Evolutionary conservation across 2,888 invertebrate genomes (phyloP), one percentile per base, ranked within the genome.

Genomic region (Electrophaes corylata): DNA sequence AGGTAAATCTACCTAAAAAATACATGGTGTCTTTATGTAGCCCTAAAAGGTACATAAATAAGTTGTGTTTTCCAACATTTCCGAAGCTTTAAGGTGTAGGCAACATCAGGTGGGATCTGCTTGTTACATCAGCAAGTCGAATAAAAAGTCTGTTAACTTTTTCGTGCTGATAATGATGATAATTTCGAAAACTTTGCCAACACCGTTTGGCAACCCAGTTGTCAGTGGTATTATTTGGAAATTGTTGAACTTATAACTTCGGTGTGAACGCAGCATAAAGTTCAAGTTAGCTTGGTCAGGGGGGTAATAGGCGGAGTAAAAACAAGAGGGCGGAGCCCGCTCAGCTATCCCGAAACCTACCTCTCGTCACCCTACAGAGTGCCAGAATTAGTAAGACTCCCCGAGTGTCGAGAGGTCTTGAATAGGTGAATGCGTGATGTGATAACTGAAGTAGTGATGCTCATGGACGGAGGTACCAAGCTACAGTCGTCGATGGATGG

Each of bases 391-490:
- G 53, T 57, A 26, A 33, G 14, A 33, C 40, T 33, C 6, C 10
- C 40, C 12, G 37, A 46, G 33, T 18, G 50, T 46, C 50, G 23
- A 10, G 48, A 59, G n/a, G 47, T 45, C 43, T 12, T 26, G n/a
- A 18, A n/a, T 39, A 33, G 37, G 31, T 3, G n/a, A 37, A 48
- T 55, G 43, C 43, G 43, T 43, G 37, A 61, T 59, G 58, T 50
- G 53, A 39, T n/a, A 55, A 47, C 10, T 35, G 40, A 39, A 14
- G 48, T 52, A 16, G 47, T 33, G 55, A 72, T 75, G 73, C 76
- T 74, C 48, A 84, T 88, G 86, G 86, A 87, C 43, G 70, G 72
- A 40, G 70, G 73, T 20, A 58, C 74, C 14, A 26, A 19, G 16
- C 67, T 73, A 19, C 59, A 73, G 0, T 68, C 75, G 2, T 68